Evolutionary conservation across 2,113 vertebrate genomes (phyloP), one percentile per base, ranked within the genome.

Genomic region (Falco punctatus): DNA sequence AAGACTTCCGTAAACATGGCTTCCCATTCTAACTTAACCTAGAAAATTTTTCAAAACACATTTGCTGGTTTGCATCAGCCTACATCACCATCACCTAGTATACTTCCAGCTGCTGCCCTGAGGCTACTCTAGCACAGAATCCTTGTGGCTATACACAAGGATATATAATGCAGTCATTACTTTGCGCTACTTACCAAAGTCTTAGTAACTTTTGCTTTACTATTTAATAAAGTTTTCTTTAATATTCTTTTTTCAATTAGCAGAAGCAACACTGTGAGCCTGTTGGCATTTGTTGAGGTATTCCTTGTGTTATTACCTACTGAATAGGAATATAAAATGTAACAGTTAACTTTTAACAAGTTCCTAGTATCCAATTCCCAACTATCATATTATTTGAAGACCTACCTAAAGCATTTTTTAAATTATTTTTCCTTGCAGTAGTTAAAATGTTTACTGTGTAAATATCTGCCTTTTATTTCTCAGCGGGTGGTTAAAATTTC

Each of bases 401-500:
- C 4, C 44, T 72, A 73, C 6, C 23, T 24, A 85, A 64, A 35
- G 51, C 23, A 44, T 42, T 73, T 79, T 67, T 54, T 15, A 9
- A 8, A 38, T 51, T 81, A 20, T 33, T 90, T 97, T 57, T 21
- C 48, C 54, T 52, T 84, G n/a, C 58, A 16, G 40, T 44, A 38
- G 46, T 83, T 66, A 90, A 92, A 82, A 58, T 33, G 38, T 73
- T 79, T 72, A 57, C 15, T 54, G 40, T 70, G 38, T 52, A 70
- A 94, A 81, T 62, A 91, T 73, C 57, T 73, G 17, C 24, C 67
- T 72, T 97, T 70, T 84, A 62, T 80, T 94, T 51, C 91, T 87
- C 80, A 88, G 86, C 40, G 84, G 54, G 64, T 90, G 58, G 70
- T 48, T 93, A 80, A 92, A 94, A 19, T 79, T 86, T 89, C 5